Base-by-base conservation (phyloP, 2,113 vertebrate species). In the Xerus inauris region DNA sequence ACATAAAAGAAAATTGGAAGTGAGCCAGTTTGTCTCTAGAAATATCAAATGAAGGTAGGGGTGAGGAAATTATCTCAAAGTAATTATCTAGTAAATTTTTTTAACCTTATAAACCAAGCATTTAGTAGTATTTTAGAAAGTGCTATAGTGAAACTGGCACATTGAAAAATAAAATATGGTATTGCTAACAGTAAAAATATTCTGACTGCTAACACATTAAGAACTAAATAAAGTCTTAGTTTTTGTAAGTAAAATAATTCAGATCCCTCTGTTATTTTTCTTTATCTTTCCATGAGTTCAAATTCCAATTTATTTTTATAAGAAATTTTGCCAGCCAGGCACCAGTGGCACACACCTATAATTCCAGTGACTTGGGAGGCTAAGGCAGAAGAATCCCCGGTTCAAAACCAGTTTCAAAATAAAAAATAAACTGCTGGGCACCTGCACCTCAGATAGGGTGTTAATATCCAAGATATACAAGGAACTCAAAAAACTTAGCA, bases 261-360 rank as follows among this genome's bases (percentile, higher is more conserved):
- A 49, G 17, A 94, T 59, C 67, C 26, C 73, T 73, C 72, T 94
- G 11, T 72, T 84, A 40, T 35, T 94, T 96, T 87, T 83, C 38
- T 89, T 93, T 17, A 91, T 35, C 49, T 94, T 94, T 76, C 80
- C 87, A 2, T 95, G 49, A 91, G 13, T 88, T 87, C 47, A 95
- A 96, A 96, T 51, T 94, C 32, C 13, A 96, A 71, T 91, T 96
- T 94, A 73, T 87, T 97, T 96, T 95, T 88, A 9, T 87, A 96
- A 94, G 57, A 86, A 75, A 45, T 75, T 57, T 54, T 97, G 75
- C 4, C 26, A 85, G 17, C 19, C 20, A 22, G 54, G 20, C 19
- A 57, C 54, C 54, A 57, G 54, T 24, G 54, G 20, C 54, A 57
- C 54, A 57, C 20, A 7, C 54, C 54, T 57, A 22, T 57, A 57